Conservation (phyloP, 1,140 invertebrate genomes). For the Drosophila repleta region DNA sequence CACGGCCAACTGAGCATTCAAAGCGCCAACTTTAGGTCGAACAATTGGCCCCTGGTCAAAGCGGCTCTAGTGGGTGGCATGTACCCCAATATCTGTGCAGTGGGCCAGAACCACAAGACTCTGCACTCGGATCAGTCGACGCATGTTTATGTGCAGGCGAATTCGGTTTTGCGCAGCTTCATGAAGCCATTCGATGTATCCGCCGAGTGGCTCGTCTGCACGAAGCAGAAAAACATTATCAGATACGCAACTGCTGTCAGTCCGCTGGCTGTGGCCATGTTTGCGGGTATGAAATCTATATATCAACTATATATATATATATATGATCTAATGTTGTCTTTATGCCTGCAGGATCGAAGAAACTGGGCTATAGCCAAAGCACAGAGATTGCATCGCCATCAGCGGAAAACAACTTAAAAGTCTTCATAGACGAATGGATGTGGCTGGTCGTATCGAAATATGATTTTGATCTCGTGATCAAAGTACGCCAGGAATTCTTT, state of each 20-base stretch:
- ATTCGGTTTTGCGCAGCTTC: conserved; percentile 87
- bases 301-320: neutral
- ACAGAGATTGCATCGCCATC: conserved; percentile 6
- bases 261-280: conserved; percentile 90
- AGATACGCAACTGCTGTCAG: conserved; percentile 91
- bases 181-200: conserved; percentile 74
- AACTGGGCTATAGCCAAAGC: conserved; percentile 27
- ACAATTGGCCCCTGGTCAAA: conserved; percentile 96
- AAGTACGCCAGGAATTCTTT: conserved; percentile 91
- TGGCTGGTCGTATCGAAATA: conserved; percentile 89
- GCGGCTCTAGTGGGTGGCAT: conserved; percentile 93
- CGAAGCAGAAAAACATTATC: conserved; percentile 91
- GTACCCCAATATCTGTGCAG: conserved; percentile 93
- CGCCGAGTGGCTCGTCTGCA: conserved; percentile 91
- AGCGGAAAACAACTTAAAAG: conserved; percentile 22
- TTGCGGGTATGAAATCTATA: conserved; percentile 85
- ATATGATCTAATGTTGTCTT: neutral
- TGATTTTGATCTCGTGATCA: conserved; percentile 88
- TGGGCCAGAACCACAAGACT: conserved; percentile 70
- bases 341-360: conserved; percentile 26
- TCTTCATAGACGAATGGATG: conserved; percentile 91
- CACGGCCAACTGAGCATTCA: conserved; percentile 90
- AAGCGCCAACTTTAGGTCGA: conserved; percentile 93
- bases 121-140: conserved; percentile 50
- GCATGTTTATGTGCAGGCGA: conserved; percentile 76